Conservation (phyloP, 2,888 invertebrate genomes). For the Adelphocoris suturalis region DNA sequence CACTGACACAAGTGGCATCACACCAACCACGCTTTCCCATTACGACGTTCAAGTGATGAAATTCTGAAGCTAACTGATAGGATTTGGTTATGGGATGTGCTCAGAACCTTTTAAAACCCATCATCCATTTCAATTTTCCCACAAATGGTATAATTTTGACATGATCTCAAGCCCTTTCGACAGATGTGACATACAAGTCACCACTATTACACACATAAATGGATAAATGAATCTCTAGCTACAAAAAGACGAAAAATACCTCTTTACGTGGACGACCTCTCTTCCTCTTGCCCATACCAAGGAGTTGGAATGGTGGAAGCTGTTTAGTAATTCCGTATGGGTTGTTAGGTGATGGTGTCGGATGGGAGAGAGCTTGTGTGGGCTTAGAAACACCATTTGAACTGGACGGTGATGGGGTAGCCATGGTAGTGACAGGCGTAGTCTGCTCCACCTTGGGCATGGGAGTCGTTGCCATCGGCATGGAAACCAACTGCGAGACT, state of each 20-base stretch:
- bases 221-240: no score
- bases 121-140: no score
- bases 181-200: no score
- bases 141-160: no score
- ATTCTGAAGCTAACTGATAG: no score
- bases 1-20: no score
- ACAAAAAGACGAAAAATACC: not conserved
- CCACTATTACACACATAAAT: no score
- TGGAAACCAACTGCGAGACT: not conserved
- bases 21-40: no score
- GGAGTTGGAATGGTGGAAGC: slow-evolving; percentile 56
- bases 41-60: no score
- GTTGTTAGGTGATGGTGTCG: not conserved
- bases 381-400: not conserved
- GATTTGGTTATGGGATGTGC: no score
- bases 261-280: slow-evolving; percentile 66
- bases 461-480: not conserved
- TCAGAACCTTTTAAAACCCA: no score
- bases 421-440: not conserved
- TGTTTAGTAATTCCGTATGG: not conserved
- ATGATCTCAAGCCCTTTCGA: no score
- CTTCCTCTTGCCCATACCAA: slow-evolving; percentile 62
- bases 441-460: not conserved
- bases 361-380: not conserved
- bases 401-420: not conserved